phyloP scores from a whole-genome alignment of 2,888 invertebrate genomes.

The Laothoe populi region DNA sequence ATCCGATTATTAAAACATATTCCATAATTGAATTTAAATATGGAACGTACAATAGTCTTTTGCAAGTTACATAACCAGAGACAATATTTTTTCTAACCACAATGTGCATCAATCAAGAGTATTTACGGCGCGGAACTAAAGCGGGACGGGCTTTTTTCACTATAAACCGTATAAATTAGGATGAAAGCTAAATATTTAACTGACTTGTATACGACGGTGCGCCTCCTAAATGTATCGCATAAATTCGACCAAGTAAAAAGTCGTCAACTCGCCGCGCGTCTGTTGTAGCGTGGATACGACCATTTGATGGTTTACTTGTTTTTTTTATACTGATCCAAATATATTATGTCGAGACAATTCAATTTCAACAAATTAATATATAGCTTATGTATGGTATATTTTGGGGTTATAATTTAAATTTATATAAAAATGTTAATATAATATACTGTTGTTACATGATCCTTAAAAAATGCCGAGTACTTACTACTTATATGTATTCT shows the following conservation, averaged over 20 bases:
- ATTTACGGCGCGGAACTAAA: slow-evolving; percentile 71
- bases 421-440: too few relatives aligned
- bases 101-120: slow-evolving; percentile 57
- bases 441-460: too few relatives aligned
- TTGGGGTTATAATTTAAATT: not conserved
- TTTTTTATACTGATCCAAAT: not conserved
- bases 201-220: slow-evolving; percentile 75
- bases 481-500: too few relatives aligned
- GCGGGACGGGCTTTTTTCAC: slow-evolving; percentile 54
- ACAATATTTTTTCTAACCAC: slow-evolving; percentile 17
- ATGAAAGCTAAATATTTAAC: slow-evolving; percentile 77
- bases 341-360: not conserved
- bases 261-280: slow-evolving; percentile 64
- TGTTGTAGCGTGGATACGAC: slow-evolving; percentile 48
- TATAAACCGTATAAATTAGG: slow-evolving; percentile 76
- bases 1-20: too few relatives aligned
- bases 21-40: too few relatives aligned
- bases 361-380: not conserved
- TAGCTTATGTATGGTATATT: not conserved
- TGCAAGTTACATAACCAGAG: not conserved
- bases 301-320: slow-evolving; percentile 6
- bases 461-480: too few relatives aligned
- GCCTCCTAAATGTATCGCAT: slow-evolving; percentile 80
- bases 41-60: not conserved
- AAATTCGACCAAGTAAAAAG: slow-evolving; percentile 78